These are phyloP conservation scores for Ophion obscuratus DNA, from an alignment of 2,888 invertebrate species.

Conservation along the genomic window DNA sequence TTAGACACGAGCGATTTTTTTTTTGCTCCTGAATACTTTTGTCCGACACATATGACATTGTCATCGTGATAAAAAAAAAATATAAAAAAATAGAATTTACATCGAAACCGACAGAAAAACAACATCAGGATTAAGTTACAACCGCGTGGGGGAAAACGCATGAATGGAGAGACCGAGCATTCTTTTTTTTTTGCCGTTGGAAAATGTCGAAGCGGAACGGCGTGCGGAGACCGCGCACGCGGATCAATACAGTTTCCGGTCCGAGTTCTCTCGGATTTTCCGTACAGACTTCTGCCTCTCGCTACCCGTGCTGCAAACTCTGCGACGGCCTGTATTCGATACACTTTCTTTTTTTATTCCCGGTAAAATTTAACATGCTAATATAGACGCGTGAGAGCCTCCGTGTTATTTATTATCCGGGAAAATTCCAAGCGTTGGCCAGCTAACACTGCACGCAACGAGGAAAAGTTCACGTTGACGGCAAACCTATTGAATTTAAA, in stretches of 20 bases:
- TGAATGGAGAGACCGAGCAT: neutral
- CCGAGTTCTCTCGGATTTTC: conserved; percentile 53
- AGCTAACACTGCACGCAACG: neutral
- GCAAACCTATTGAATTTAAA: neutral
- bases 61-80: neutral
- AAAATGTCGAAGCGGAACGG: conserved; percentile 58
- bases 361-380: neutral
- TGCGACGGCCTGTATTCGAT: conserved; percentile 39
- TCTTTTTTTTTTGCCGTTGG: conserved; percentile 42
- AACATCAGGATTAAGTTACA: neutral
- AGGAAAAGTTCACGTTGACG: neutral
- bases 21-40: neutral
- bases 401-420: neutral
- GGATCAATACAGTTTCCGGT: conserved; percentile 67
- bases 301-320: conserved; percentile 14
- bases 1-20: neutral
- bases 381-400: neutral
- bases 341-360: neutral
- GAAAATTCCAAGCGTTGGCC: neutral
- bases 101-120: neutral
- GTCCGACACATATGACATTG: neutral
- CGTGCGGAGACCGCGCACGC: conserved; percentile 58
- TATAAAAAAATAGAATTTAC: neutral
- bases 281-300: conserved; percentile 27
- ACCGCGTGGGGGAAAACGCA: conserved; percentile 7